These are phyloP conservation scores for Theretra japonica DNA, from an alignment of 2,888 invertebrate genomes.

Conservation along the genomic window DNA sequence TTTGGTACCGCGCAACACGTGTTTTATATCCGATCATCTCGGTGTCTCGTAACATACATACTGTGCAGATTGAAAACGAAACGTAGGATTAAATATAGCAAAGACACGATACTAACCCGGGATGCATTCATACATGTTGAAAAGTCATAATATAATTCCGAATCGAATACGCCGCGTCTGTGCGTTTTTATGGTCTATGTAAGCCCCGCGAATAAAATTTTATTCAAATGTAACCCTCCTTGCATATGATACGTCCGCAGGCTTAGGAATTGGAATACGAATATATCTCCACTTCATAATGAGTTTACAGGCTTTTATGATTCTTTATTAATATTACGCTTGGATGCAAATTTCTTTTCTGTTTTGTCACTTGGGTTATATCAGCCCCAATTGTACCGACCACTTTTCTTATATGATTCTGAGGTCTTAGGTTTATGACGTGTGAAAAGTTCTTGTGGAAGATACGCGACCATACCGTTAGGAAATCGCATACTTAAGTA, in stretches of 20 bases:
- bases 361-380: too few relatives aligned
- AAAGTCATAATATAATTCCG: slow-evolving; percentile 78
- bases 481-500: too few relatives aligned
- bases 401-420: too few relatives aligned
- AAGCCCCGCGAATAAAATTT: slow-evolving; percentile 64
- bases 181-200: slow-evolving; percentile 66
- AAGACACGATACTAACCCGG: slow-evolving; percentile 69
- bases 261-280: slow-evolving; percentile 42
- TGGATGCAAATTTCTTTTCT: background rate
- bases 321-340: background rate
- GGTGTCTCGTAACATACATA: slow-evolving; percentile 67
- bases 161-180: slow-evolving; percentile 72
- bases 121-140: slow-evolving; percentile 77
- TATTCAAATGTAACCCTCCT: slow-evolving; percentile 59
- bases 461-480: too few relatives aligned
- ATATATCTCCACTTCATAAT: slow-evolving; percentile 22
- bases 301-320: slow-evolving; percentile 13
- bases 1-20: slow-evolving; percentile 75
- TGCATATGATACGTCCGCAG: slow-evolving; percentile 44
- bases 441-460: too few relatives aligned
- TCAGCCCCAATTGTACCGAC: too few relatives aligned
- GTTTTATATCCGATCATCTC: slow-evolving; percentile 74
- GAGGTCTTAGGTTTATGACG: too few relatives aligned
- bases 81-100: slow-evolving; percentile 74
- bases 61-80: slow-evolving; percentile 74